Conservation (phyloP, 2,797 vertebrate genomes). For the Galaxias olidus region DNA sequence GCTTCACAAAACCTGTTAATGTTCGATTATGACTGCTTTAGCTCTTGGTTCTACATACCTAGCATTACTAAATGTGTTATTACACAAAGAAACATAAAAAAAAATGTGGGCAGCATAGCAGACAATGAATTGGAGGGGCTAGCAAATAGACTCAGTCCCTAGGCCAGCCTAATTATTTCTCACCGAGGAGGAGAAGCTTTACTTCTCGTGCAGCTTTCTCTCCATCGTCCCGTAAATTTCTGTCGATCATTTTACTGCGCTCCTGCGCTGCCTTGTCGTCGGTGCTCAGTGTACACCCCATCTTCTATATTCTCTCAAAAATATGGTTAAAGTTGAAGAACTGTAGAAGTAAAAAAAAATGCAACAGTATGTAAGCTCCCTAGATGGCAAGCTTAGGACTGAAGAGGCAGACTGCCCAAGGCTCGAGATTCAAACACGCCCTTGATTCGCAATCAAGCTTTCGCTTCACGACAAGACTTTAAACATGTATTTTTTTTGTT, state of each 20-base stretch:
- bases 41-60: too few species aligned
- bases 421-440: constrained; percentile 61
- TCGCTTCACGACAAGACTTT: constrained; percentile 15
- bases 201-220: constrained; percentile 97
- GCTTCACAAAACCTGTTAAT: too few species aligned
- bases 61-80: too few species aligned
- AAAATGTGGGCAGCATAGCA: too few species aligned
- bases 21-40: too few species aligned
- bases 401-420: constrained; percentile 35
- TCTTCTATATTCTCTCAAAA: constrained; percentile 58
- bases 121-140: neutral
- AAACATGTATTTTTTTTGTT: neutral
- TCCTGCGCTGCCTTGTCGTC: constrained; percentile 97
- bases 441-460: constrained; percentile 38
- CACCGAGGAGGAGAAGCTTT: constrained; percentile 96
- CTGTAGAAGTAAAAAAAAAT: constrained; percentile 30
- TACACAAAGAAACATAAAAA: too few species aligned
- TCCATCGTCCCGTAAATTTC: constrained; percentile 94
- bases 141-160: constrained; percentile 33
- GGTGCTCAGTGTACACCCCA: constrained; percentile 97
- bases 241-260: constrained; percentile 97
- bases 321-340: constrained; percentile 29
- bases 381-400: constrained; percentile 60
- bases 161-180: too few species aligned
- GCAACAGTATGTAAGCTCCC: constrained; percentile 62